These are phyloP conservation scores for Fabriciana adippe DNA, from an alignment of 2,888 invertebrate species.

Conservation along the genomic window DNA sequence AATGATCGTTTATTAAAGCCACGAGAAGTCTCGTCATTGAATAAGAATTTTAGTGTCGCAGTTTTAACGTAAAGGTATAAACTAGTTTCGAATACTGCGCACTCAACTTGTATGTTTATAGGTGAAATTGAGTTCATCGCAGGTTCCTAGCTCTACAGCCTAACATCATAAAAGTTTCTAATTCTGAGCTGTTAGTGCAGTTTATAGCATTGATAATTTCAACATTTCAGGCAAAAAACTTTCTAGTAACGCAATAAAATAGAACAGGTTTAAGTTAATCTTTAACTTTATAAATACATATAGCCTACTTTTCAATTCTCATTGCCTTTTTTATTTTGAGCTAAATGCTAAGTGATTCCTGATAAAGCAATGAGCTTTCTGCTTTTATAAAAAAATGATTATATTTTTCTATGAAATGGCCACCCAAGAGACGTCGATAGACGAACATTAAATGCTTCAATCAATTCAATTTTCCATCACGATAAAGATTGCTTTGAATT, in stretches of 20 bases:
- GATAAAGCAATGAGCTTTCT: neutral
- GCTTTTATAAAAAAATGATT: neutral
- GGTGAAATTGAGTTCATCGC: constrained; percentile 10
- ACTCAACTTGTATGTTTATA: constrained; percentile 3
- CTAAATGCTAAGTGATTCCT: neutral
- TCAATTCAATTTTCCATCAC: constrained; percentile 18
- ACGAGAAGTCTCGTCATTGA: constrained; percentile 31
- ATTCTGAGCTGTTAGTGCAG: neutral
- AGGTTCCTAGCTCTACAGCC: constrained; percentile 2
- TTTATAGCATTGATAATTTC: neutral
- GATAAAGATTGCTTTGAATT: constrained; percentile 30
- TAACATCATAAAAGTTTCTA: constrained; percentile 17
- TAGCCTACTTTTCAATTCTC: too few species aligned
- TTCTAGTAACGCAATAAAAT: too few species aligned
- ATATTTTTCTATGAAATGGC: constrained; percentile 7
- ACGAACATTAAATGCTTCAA: constrained; percentile 29
- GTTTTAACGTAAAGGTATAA: constrained; percentile 26
- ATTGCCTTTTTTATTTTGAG: neutral
- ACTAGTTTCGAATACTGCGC: constrained; percentile 27
- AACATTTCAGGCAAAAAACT: neutral
- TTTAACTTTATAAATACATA: too few species aligned
- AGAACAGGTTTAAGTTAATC: too few species aligned
- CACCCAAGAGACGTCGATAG: constrained; percentile 12
- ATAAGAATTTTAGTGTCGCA: constrained; percentile 34
- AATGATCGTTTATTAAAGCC: constrained; percentile 37